Evolutionary conservation across 2,113 vertebrate genomes (phyloP), one percentile per base, ranked within the genome.

Genomic region (Podarcis muralis): DNA sequence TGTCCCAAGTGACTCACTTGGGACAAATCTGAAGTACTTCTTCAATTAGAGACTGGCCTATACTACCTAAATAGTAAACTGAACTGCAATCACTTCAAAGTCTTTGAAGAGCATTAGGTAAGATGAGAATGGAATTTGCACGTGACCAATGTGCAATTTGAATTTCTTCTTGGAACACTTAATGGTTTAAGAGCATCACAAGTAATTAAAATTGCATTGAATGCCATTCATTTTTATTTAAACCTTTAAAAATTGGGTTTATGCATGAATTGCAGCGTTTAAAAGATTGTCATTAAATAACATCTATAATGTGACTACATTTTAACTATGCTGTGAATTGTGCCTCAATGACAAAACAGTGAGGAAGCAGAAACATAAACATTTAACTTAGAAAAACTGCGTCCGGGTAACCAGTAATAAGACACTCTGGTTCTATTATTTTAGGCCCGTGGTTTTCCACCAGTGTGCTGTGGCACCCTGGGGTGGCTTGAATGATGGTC

Each of bases 61-160:
- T 87, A 91, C 85, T 86, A 90, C 43, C 35, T 86, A 85, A 94
- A 87, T 74, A 86, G 18, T 84, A 88, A 53, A 76, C 40, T 76
- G 81, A 66, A 92, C 84, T 92, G 65, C 1, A 68, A 93, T 90
- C 88, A 94, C 95, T 96, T 96, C 91, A 94, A 89, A 93, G 90
- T 22, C 71, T 94, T 87, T 94, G 88, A 93, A 96, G 90, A 84
- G 83, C 90, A 90, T 87, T 6, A 90, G 86, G 87, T 91, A 93
- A 93, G 84, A 88, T 91, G 27, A 80, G 53, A 94, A 94, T 86
- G 91, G 92, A 88, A 87, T 76, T 37, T 32, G 85, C 62, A 86
- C 37, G 27, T 84, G 87, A 53, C 83, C 88, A 94, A 93, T 94
- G 27, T 57, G 88, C 43, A 79, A 92, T 68, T 23, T 91, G 83